Conservation (phyloP, 2,888 invertebrate genomes). For the Azorinus chamasolen region DNA sequence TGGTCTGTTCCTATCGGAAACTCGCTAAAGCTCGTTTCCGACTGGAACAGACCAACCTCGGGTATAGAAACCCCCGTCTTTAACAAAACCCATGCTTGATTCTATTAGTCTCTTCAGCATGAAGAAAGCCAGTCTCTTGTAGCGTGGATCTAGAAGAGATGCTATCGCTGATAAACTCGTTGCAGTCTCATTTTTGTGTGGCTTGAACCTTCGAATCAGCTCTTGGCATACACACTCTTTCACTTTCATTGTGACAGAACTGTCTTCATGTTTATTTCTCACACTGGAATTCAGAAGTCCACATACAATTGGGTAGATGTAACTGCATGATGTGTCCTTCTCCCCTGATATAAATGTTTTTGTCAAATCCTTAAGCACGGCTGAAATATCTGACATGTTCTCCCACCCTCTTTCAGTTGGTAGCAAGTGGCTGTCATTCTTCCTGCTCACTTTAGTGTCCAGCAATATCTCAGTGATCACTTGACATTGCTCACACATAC, state of each 20-base stretch:
- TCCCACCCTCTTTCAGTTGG: constrained; percentile 18
- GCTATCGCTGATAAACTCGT: constrained; percentile 5
- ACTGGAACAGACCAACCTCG: too few species aligned
- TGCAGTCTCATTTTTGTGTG: neutral
- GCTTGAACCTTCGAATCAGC: constrained; percentile 5
- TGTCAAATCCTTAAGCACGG: constrained; percentile 16
- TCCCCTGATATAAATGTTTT: constrained; percentile 21
- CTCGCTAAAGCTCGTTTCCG: too few species aligned
- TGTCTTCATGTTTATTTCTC: neutral
- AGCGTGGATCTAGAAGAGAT: constrained; percentile 10
- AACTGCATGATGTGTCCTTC: constrained; percentile 14
- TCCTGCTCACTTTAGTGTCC: constrained; percentile 18
- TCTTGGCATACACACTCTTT: constrained; percentile 4
- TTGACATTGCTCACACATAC: constrained; percentile 26
- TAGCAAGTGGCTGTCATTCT: constrained; percentile 17
- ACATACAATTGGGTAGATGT: constrained; percentile 26
- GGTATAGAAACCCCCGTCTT: too few species aligned
- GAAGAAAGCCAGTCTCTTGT: constrained; percentile 13
- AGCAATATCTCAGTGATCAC: constrained; percentile 29
- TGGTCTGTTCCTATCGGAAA: too few species aligned
- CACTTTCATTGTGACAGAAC: too few species aligned
- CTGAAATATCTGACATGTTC: constrained; percentile 6
- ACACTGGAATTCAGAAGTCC: constrained; percentile 9
- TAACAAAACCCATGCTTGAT: too few species aligned
- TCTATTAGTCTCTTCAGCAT: too few species aligned